These are phyloP conservation scores for Alaudala cheleensis DNA, from an alignment of 2,113 vertebrate species.

Conservation along the genomic window DNA sequence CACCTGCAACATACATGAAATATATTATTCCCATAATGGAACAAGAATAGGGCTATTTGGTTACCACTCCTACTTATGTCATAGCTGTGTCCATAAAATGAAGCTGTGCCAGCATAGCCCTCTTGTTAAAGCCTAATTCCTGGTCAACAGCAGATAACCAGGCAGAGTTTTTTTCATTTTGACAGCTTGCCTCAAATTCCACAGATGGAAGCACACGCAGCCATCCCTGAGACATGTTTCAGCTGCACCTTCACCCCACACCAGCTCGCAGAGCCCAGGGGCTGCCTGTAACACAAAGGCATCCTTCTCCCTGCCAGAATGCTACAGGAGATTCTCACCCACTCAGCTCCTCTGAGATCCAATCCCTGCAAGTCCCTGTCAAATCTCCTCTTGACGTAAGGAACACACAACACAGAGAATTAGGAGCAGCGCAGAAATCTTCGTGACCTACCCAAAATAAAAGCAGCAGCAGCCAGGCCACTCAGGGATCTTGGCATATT, in stretches of 20 bases:
- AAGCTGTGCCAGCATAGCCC: background rate
- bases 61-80: background rate
- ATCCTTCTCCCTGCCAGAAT: background rate
- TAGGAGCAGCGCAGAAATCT: background rate
- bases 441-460: background rate
- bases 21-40: background rate
- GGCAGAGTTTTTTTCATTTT: background rate
- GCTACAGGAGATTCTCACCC: conserved; percentile 35
- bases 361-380: background rate
- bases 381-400: background rate
- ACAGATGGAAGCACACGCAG: background rate
- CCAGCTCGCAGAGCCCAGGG: background rate
- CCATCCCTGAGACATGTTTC: background rate
- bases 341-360: background rate
- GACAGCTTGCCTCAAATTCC: background rate
- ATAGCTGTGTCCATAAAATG: background rate
- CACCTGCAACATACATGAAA: background rate
- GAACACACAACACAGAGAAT: background rate
- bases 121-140: background rate
- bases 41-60: background rate
- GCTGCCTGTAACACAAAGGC: background rate
- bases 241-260: background rate
- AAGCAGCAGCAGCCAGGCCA: background rate
- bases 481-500: background rate
- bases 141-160: background rate